Base-by-base conservation (phyloP, 2,888 invertebrate species). In the Euzophera pinguis region DNA sequence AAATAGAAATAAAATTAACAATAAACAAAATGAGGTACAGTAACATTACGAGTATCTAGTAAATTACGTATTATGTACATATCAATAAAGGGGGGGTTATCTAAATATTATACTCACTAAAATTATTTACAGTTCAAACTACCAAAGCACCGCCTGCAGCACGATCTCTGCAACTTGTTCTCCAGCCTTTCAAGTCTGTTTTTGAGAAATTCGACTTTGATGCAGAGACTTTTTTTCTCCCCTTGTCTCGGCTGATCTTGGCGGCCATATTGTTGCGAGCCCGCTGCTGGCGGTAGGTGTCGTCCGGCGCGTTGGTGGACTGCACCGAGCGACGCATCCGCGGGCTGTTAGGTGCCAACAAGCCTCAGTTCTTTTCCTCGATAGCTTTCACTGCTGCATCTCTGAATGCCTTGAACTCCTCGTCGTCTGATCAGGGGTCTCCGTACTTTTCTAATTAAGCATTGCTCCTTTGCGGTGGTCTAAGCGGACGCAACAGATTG, bases 201-300 rank as follows among this genome's bases (percentile, higher is more conserved):
- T 32, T 7, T 2, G 5, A 32, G 10, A 7, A 4, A 32, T 10
- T 1, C 8, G 5, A 32, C 32, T 10, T 32, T 7, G 1, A 32
- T 7, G 1, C 9, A 1, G 4, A 32, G 7, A 32, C 16, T 13
- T 16, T 8, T 13, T 97, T 92, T 54, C 99, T 91, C 0, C 97
- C 94, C 71, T 99, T 98, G 3, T 9, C 32, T 8, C 99, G 91
- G 0, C 98, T 98, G 63, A 97, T 92, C 80, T 99, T 99, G 0
- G 99, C 99, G 0, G 99, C 98, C 58, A 95, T 96, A 77, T 99
- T 99, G 79, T 99, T 99, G 73, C 97, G 96, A 60, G 95, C 92
- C 8, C 98, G 88, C 53, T 97, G 93, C 66, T 96, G 97, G 89
- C 95, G 94, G 74, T 99, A 99, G 0, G 95, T 93, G 2, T 95